Percentiles rank a stretch among this genome's conserved stretches.
Evolutionary conservation across 2,888 invertebrate species (phyloP).

Genomic region (Tortrix viridana): DNA sequence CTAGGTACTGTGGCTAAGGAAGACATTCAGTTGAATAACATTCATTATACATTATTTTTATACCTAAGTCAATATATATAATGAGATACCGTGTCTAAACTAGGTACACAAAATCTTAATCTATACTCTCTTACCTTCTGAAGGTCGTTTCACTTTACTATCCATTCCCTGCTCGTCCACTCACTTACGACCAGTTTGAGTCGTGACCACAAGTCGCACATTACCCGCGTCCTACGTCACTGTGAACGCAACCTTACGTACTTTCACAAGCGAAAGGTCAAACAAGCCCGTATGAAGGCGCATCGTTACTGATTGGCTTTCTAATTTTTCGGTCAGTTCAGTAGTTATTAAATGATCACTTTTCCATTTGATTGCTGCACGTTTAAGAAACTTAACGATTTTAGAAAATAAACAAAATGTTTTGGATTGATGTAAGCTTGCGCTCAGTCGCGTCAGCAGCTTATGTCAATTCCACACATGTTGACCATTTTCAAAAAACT

Average conservation of each 20-base stretch:
- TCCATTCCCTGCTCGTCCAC: not conserved
- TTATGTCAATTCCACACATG: too few species aligned
- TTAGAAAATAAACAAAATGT: too few species aligned
- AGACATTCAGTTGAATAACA: too few species aligned
- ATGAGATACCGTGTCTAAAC: too few species aligned
- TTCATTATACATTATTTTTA: too few species aligned
- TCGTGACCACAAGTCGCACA: constrained; percentile 1
- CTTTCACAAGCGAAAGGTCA: constrained; percentile 79
- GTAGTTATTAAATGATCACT: constrained; percentile 21
- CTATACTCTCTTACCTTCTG: not conserved
- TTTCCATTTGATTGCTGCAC: constrained; percentile 20
- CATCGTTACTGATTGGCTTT: constrained; percentile 62
- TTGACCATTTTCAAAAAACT: too few species aligned
- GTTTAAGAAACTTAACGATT: too few species aligned
- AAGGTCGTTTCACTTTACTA: constrained; percentile 1
- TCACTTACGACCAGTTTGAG: not conserved
- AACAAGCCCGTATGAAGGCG: constrained; percentile 47
- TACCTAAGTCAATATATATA: too few species aligned
- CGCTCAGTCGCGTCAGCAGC: too few species aligned
- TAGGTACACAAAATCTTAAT: too few species aligned
- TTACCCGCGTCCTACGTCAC: constrained; percentile 2
- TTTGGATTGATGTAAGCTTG: too few species aligned
- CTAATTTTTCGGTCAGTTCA: constrained; percentile 61
- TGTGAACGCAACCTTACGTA: constrained; percentile 39
- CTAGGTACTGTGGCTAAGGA: too few species aligned